Evolutionary conservation across 2,888 invertebrate genomes (phyloP).

Genomic region (Ceramica pisi): DNA sequence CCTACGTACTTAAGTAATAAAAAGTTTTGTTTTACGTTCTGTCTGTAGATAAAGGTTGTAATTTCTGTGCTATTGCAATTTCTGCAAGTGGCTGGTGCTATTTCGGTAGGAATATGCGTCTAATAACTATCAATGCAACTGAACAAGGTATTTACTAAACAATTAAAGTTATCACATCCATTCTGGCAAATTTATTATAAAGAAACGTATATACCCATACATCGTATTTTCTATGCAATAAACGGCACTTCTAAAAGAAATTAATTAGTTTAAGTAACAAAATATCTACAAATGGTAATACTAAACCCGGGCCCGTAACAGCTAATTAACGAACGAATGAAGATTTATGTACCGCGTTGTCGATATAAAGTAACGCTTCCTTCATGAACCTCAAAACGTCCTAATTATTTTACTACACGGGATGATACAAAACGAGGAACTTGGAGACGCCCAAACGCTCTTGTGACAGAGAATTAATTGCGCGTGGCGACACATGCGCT

Average conservation of each 20-base stretch:
- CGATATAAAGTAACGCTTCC: constrained; percentile 90
- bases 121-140: no score
- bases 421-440: constrained; percentile 86
- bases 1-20: background rate
- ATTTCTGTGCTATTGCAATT: background rate
- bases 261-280: constrained; percentile 54
- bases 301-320: constrained; percentile 76
- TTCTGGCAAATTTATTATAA: background rate
- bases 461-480: constrained; percentile 91
- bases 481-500: constrained; percentile 88
- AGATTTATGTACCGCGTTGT: constrained; percentile 90
- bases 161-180: background rate
- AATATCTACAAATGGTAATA: constrained; percentile 69
- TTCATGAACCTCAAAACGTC: constrained; percentile 91
- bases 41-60: background rate
- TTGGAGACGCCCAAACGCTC: constrained; percentile 90
- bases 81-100: background rate
- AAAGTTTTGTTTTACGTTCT: constrained; percentile 12
- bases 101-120: background rate
- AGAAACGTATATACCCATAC: background rate
- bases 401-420: constrained; percentile 89
- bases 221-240: background rate
- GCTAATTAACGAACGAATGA: constrained; percentile 88
- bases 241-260: constrained; percentile 10
- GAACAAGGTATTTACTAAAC: background rate